Evolutionary conservation across 2,113 vertebrate genomes (phyloP), one percentile per base, ranked within the genome.

Genomic region (Dinomys branickii): DNA sequence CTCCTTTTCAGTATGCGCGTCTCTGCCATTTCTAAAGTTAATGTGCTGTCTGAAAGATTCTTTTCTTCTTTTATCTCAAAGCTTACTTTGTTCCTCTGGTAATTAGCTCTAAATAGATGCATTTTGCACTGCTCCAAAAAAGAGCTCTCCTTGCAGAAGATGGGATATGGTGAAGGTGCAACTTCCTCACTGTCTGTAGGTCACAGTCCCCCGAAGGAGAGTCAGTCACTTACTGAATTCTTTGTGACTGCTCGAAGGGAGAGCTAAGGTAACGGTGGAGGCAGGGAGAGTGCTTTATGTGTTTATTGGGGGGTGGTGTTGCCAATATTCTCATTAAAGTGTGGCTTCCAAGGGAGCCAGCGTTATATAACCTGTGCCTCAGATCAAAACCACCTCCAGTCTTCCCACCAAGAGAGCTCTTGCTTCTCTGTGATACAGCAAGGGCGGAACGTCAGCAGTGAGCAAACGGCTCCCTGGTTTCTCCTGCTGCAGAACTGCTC

Each of bases 61-160:
- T 61, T 90, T 88, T 80, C 38, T 90, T 93, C 50, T 86, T 83
- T 90, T 24, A 17, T 59, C 30, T 63, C 63, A 17, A 26, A 65
- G n/a, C 38, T 91, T 52, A 41, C 26, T 44, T 87, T 87, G 73
- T 61, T 67, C 13, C 69, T 67, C 91, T 47, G 88, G 71, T 54
- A 88, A 35, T 89, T 85, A 94, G 59, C 77, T 97, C 65, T 89
- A 95, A 96, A 67, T 54, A 95, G 88, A 69, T 33, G 5, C 14
- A 35, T 59, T 96, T 69, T 58, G 73, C 35, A 14, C n/a, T 1
- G 0, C n/a, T 83, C 73, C 54, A 58, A 61, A 22, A 58, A 58
- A 47, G 35, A 93, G 22, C 16, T 61, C 35, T 59, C 26, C 8
- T 85, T 73, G 20, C 30, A 44, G n/a, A n/a, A 92, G 85, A 82